Conservation (phyloP, 2,888 invertebrate species). For the Xanthorhoe designata region DNA sequence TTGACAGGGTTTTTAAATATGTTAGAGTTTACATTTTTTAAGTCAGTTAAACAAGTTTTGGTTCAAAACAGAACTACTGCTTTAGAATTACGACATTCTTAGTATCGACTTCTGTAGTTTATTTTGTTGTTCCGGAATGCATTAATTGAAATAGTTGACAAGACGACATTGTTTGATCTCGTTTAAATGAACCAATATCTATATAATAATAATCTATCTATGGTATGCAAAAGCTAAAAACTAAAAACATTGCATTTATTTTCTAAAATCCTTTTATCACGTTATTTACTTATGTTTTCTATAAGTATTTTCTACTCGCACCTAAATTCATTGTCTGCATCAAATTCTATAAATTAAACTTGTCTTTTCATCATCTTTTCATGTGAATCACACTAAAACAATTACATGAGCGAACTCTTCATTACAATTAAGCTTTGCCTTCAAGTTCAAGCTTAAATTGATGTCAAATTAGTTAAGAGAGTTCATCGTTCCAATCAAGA, state of each 20-base stretch:
- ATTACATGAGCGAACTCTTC: constrained; percentile 13
- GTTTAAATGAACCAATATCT: no score
- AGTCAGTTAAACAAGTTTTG: not conserved
- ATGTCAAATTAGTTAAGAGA: constrained; percentile 32
- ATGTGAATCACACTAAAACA: constrained; percentile 7
- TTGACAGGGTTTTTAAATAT: not conserved
- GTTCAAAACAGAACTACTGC: not conserved
- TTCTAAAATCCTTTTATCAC: not conserved
- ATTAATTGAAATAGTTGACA: constrained; percentile 1
- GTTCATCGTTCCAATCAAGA: constrained; percentile 34
- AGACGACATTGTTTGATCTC: not conserved
- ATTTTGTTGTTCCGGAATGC: constrained; percentile 1
- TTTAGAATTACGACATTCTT: not conserved
- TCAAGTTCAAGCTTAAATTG: constrained; percentile 21
- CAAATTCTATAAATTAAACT: not conserved
- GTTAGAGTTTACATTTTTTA: not conserved
- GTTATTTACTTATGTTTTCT: no score
- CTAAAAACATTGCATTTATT: no score
- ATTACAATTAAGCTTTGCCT: not conserved
- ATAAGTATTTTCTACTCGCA: no score
- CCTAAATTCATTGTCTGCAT: no score
- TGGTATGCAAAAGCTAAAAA: not conserved
- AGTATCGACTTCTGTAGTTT: not conserved
- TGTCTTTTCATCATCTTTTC: not conserved
- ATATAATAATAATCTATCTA: not conserved